Conservation (phyloP, 2,797 vertebrate species). For the Phrynocephalus guinanensis region DNA sequence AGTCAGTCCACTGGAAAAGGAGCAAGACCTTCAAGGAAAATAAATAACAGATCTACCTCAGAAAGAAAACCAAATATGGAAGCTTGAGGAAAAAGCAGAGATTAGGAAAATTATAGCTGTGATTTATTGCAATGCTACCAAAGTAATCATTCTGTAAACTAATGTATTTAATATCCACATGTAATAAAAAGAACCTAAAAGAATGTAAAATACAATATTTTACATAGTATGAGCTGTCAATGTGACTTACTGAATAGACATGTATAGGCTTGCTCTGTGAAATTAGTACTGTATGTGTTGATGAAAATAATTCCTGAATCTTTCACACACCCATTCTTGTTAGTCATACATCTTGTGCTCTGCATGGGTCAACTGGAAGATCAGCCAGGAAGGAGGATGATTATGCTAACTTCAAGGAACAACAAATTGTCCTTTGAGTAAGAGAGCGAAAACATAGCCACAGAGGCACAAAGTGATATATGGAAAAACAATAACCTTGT, state of each 20-base stretch:
- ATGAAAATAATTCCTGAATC: constrained; percentile 3
- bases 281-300: neutral
- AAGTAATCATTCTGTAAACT: neutral
- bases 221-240: neutral
- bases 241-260: neutral
- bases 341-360: neutral
- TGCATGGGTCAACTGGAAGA: neutral
- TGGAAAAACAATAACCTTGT: neutral
- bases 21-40: neutral
- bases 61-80: neutral
- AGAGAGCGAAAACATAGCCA: neutral
- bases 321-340: neutral
- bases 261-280: neutral
- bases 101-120: constrained; percentile 1
- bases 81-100: neutral
- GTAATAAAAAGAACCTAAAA: neutral
- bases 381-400: neutral
- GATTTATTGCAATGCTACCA: neutral
- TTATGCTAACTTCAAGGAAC: neutral
- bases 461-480: neutral
- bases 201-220: neutral
- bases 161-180: neutral
- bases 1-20: constrained; percentile 1
- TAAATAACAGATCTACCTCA: neutral
- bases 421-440: neutral